Evolutionary conservation across 2,888 invertebrate genomes (phyloP).

Genomic region (Esperia sulphurella): DNA sequence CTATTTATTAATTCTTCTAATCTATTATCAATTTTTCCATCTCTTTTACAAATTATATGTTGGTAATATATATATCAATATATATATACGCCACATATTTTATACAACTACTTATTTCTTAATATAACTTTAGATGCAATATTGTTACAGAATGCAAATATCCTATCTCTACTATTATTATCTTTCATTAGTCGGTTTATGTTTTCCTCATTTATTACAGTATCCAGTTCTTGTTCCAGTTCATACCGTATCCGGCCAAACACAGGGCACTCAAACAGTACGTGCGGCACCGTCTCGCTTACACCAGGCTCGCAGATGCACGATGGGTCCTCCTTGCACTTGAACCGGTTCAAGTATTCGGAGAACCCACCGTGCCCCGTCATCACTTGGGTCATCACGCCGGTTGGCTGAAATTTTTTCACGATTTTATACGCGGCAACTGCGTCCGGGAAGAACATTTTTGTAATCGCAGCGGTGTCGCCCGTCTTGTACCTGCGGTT

Average conservation of each 20-base stretch:
- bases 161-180: neutral
- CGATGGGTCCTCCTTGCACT: neutral
- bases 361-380: neutral
- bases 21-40: too few relatives aligned
- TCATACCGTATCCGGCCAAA: neutral
- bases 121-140: neutral
- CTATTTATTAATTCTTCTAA: too few relatives aligned
- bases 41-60: too few relatives aligned
- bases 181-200: neutral
- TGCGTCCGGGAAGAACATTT: constrained; percentile 10
- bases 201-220: neutral
- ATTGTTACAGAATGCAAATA: neutral
- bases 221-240: neutral
- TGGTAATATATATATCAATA: neutral
- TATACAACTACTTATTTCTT: neutral
- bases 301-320: neutral
- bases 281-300: neutral
- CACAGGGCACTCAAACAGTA: neutral
- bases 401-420: neutral
- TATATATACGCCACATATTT: neutral
- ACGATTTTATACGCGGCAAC: neutral
- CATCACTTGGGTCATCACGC: neutral
- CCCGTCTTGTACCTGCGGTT: constrained; percentile 3
- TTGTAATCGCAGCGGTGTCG: constrained; percentile 3
- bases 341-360: neutral